phyloP scores from a whole-genome alignment of 2,888 invertebrate genomes.

The Autographa pulchrina region DNA sequence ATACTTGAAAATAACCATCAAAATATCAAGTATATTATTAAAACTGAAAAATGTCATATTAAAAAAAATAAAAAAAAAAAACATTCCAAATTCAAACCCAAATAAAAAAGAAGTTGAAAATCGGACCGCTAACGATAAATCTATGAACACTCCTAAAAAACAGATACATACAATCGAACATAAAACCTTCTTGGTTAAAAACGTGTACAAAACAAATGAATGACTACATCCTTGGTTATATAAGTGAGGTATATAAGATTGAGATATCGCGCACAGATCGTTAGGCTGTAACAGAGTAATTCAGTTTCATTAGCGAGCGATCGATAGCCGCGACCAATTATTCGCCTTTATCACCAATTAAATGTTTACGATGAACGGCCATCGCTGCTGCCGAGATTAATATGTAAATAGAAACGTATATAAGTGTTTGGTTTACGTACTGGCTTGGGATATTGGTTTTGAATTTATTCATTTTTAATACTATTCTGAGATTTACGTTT shows the following conservation, averaged over 20 bases:
- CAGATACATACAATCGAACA: too few species aligned
- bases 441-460: slow-evolving; percentile 1
- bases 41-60: too few species aligned
- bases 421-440: slow-evolving; percentile 14
- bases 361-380: slow-evolving; percentile 80
- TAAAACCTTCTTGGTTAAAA: background rate
- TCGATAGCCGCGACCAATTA: slow-evolving; percentile 83
- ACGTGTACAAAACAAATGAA: slow-evolving; percentile 20
- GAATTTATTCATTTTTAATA: too few species aligned
- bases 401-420: slow-evolving; percentile 59
- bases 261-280: slow-evolving; percentile 73
- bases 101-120: background rate
- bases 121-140: too few species aligned
- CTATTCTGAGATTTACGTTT: too few species aligned
- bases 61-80: background rate
- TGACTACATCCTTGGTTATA: slow-evolving; percentile 48
- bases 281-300: slow-evolving; percentile 75
- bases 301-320: slow-evolving; percentile 80
- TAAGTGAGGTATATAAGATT: slow-evolving; percentile 56
- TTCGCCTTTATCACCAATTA: slow-evolving; percentile 83
- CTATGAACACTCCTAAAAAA: too few species aligned
- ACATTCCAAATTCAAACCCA: slow-evolving; percentile 7
- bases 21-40: too few species aligned
- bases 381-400: slow-evolving; percentile 66
- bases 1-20: too few species aligned